Percentiles rank a stretch among this genome's conserved stretches.
Evolutionary conservation across 2,113 vertebrate species (phyloP).

Genomic region (Regulus satrapa): DNA sequence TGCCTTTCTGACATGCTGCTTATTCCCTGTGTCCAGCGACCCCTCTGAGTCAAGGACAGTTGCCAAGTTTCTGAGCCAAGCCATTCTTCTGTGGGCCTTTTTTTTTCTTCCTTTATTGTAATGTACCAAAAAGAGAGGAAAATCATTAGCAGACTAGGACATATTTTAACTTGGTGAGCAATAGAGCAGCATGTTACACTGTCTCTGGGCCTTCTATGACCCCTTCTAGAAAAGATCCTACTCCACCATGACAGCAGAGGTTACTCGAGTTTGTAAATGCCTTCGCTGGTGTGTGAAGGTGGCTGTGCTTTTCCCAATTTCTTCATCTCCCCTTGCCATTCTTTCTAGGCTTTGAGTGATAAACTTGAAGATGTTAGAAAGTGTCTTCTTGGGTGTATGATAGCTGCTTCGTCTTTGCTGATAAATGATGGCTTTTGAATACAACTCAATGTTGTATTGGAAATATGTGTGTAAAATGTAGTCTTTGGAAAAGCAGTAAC

Average conservation of each 20-base stretch:
- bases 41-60: neutral
- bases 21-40: neutral
- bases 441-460: neutral
- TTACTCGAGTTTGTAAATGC: neutral
- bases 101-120: neutral
- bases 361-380: neutral
- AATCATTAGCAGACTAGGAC: neutral
- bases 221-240: neutral
- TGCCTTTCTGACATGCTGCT: neutral
- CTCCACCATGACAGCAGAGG: neutral
- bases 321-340: neutral
- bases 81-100: neutral
- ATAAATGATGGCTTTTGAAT: neutral
- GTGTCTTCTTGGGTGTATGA: neutral
- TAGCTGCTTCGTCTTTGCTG: neutral
- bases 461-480: neutral
- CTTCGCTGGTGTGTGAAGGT: neutral
- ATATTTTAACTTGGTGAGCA: neutral
- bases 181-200: accelerated
- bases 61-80: neutral
- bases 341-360: neutral
- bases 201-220: neutral
- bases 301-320: neutral
- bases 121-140: neutral
- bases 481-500: neutral